Evolutionary conservation across 2,113 vertebrate species (phyloP), one percentile per base, ranked within the genome.

Genomic region (Micromys minutus): DNA sequence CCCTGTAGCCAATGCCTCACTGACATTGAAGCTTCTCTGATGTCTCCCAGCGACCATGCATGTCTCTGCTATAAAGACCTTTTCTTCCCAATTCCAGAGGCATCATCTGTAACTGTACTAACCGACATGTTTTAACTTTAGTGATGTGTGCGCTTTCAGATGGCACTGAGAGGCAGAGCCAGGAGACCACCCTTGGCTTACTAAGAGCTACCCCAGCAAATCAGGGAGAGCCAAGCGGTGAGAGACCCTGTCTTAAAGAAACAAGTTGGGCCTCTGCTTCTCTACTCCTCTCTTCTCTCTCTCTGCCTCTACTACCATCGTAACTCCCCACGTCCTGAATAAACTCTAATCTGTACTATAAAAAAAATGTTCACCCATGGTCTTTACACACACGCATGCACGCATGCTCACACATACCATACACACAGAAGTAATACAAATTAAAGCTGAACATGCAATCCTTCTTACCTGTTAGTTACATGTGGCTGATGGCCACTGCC

Each of bases 11-110:
- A 42, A 71, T 55, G 3, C 74, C 92, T 71, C 89, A 31, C n/a
- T 47, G 87, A 95, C 10, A 50, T 8, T 87, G 57, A 89, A 69
- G 29, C n/a, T 22, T 67, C 90, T 72, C 52, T 61, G 2, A 63
- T 79, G 16, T 83, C 63, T 79, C 71, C 76, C 72, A 67, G 79
- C 83, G 72, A 89, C 76, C 59, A 93, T 89, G 39, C 21, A 0
- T 77, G 29, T 52, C 39, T 93, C 19, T 72, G 13, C 47, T 59
- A 0, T 63, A 65, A 94, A 76, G 67, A 8, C 5, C 69, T 86
- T 90, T 91, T 61, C n/a, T 91, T 93, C 47, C 10, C 75, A 93
- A 36, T 55, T 85, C 57, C 96, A 72, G 36, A 92, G 12, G 7
- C 5, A 9, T 92, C 34, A 34, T 45, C 75, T 93, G 3, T 65